These are phyloP conservation scores for Pheosia tremula DNA, from an alignment of 2,888 invertebrate species.

Conservation along the genomic window DNA sequence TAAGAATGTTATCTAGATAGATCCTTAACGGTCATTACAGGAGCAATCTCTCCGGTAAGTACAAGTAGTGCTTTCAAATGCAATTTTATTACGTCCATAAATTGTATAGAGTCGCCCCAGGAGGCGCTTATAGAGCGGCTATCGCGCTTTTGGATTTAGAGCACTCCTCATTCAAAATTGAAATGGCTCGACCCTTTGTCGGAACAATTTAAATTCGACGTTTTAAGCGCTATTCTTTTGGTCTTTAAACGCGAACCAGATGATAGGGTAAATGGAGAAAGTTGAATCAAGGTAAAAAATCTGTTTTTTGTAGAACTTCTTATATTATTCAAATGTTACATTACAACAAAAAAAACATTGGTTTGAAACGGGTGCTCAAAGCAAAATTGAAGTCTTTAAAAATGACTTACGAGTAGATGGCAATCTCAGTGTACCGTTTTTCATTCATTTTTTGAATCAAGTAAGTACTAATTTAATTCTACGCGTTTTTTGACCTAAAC, in stretches of 20 bases:
- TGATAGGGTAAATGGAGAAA: background rate
- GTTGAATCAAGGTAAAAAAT: too few relatives aligned
- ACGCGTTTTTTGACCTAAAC: too few relatives aligned
- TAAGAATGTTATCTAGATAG: slow-evolving; percentile 7
- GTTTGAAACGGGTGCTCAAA: too few relatives aligned
- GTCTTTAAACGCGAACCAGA: slow-evolving; percentile 35
- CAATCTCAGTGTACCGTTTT: too few relatives aligned
- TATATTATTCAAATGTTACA: too few relatives aligned
- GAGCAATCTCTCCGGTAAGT: slow-evolving; percentile 33
- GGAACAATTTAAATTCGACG: slow-evolving; percentile 73
- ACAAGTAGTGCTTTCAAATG: slow-evolving; percentile 60
- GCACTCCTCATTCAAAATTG: slow-evolving; percentile 76
- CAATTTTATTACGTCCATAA: slow-evolving; percentile 79
- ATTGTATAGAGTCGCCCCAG: slow-evolving; percentile 76
- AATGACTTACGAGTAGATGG: too few relatives aligned
- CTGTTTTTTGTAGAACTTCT: too few relatives aligned
- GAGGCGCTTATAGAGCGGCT: slow-evolving; percentile 74
- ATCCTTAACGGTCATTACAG: slow-evolving; percentile 35
- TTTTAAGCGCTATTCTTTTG: slow-evolving; percentile 66
- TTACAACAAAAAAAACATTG: too few relatives aligned
- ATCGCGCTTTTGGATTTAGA: slow-evolving; percentile 76
- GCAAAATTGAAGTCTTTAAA: too few relatives aligned
- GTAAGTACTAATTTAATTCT: too few relatives aligned
- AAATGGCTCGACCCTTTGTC: slow-evolving; percentile 73
- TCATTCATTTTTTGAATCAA: too few relatives aligned